phyloP scores from a whole-genome alignment of 2,113 vertebrate species.

The western clawed frog (Xenopus tropicalis) region UCB_Xtro_10.0 CM004451.2:2153501-2154000 shows the following conservation, averaged over 20 bases:
- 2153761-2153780: conserved; percentile 29
- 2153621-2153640: conserved; percentile 53
- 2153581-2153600: conserved; percentile 61
- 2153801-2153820: conserved; percentile 46
- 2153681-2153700: conserved; percentile 58
- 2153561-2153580: conserved; percentile 56
- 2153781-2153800: conserved; percentile 52
- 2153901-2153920: no score
- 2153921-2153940: no score
- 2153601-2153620: conserved; percentile 53
- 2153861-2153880: conserved; percentile 46
- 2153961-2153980: no score
- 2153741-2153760: no score
- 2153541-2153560: conserved; percentile 48
- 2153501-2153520: conserved; percentile 58
- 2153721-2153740: not conserved
- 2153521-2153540: conserved; percentile 58
- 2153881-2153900: conserved; percentile 5
- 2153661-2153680: conserved; percentile 57
- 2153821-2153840: conserved; percentile 45
- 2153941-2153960: no score
- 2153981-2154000: no score
- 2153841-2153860: conserved; percentile 49
- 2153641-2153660: conserved; percentile 54
- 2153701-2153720: not conserved